These are phyloP conservation scores for Contarinia nasturtii DNA, from an alignment of 1,140 invertebrate genomes.

Conservation along the genomic window DNA sequence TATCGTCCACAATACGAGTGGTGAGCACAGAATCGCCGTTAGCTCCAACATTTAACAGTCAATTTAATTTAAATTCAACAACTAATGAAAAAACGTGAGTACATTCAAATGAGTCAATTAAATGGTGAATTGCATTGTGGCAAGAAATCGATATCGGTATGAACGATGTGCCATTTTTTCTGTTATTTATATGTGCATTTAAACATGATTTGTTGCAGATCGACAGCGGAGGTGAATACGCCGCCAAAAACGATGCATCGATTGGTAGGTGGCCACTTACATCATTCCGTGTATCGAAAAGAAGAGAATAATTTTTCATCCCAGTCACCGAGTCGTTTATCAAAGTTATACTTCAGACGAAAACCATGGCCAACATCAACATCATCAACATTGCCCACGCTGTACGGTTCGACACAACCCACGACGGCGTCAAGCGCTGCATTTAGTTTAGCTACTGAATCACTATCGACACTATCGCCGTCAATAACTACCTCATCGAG, in stretches of 20 bases:
- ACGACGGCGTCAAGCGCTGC: conserved; percentile 12
- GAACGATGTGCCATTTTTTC: too few species aligned
- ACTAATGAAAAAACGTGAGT: too few species aligned
- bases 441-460: conserved; percentile 3
- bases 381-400: not conserved
- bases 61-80: too few species aligned
- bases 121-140: too few species aligned
- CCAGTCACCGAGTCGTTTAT: not conserved
- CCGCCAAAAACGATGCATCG: conserved; percentile 31
- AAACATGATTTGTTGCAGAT: not conserved
- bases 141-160: too few species aligned
- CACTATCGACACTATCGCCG: not conserved
- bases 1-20: too few species aligned
- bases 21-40: too few species aligned
- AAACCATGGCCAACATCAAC: conserved; percentile 11
- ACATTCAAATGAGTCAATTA: too few species aligned
- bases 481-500: not conserved
- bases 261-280: conserved; percentile 39
- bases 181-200: not conserved
- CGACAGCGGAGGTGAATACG: conserved; percentile 1
- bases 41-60: too few species aligned
- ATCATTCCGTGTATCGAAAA: conserved; percentile 8
- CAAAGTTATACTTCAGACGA: conserved; percentile 1
- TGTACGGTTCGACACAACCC: conserved; percentile 9
- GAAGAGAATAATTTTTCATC: not conserved